Base-by-base conservation (phyloP, 2,797 vertebrate genomes). In the Loris lydekkerianus region DNA sequence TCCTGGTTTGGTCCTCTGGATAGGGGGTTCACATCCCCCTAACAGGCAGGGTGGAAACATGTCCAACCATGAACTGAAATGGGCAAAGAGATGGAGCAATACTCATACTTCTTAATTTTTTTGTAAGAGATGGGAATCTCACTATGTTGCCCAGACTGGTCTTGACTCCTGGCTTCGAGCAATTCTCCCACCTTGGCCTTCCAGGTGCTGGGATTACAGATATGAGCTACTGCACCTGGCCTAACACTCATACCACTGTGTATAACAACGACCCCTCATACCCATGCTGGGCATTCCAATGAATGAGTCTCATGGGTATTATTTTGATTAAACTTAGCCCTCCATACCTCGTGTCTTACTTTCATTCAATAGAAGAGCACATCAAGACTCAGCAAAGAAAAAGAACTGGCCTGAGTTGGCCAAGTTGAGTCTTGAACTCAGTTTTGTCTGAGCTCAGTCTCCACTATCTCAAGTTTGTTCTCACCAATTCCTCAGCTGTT, bases 251-350 rank as follows among this genome's bases (percentile, higher is more conserved):
- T 0, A 25, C 20, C 20, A 56, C 25, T 3, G 46, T 6, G 49
- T 1, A 4, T 0, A 23, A 72, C 20, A 21, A 60, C 0, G 0
- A 29, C 6, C 5, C 29, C 80, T 23, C 25, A 1, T 1, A 10
- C 10, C 43, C 29, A 2, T 15, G 37, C 3, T 0, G 9, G 49
- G 34, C 46, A 4, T 40, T 34, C 25, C 2, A n/a, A 37, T 3
- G 3, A 15, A 10, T 9, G 31, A 18, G 31, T 4, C 43, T 3
- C 0, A 0, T 0, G 0, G 5, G 10, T 15, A 0, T 40, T 2
- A 31, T 29, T 21, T 78, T 1, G 0, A 31, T 27, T 3, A n/a
- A 70, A 49, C 25, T 82, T 4, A 8, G 63, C 53, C 46, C 75
- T 29, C 11, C n/a, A 31, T 6, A 11, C 60, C 29, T 75, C 2